phyloP scores from a whole-genome alignment of 2,797 vertebrate genomes.

The Zalophus californianus region DNA sequence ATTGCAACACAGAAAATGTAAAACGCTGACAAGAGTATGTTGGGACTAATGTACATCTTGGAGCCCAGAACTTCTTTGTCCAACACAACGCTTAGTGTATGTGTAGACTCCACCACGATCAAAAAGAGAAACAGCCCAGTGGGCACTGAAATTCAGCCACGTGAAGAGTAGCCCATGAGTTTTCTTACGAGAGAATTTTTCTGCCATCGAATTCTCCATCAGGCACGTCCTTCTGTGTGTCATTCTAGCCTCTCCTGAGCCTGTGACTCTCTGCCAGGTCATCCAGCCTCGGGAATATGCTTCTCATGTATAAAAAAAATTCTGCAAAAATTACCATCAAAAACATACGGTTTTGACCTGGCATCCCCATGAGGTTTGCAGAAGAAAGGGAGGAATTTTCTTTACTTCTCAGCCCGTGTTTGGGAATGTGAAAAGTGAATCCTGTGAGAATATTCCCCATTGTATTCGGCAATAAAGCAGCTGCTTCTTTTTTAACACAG shows the following conservation, averaged over 20 bases:
- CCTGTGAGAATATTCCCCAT: constrained; percentile 28
- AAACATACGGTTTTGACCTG: constrained; percentile 49
- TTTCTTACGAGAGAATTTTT: background rate
- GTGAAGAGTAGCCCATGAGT: background rate
- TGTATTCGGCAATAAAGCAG: constrained; percentile 19
- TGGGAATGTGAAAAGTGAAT: constrained; percentile 60
- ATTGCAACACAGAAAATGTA: background rate
- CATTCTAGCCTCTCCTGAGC: background rate
- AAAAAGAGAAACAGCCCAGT: background rate
- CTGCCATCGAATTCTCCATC: background rate
- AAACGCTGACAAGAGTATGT: background rate
- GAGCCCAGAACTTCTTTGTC: background rate
- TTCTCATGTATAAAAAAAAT: background rate
- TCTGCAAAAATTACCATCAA: constrained; percentile 55
- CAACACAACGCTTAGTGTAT: background rate
- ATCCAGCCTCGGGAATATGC: background rate
- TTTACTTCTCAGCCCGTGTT: constrained; percentile 59
- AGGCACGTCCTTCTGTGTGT: background rate
- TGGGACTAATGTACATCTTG: background rate
- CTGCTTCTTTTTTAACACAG: background rate
- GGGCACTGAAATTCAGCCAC: background rate
- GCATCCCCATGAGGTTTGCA: constrained; percentile 14
- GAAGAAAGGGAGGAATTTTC: constrained; percentile 67
- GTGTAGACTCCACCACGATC: background rate
- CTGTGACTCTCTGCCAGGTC: background rate